Evolutionary conservation across 30 jellyfish, hydroid and myxozoan species (phyloP).

Genomic region (Euphysa ruthae): DNA sequence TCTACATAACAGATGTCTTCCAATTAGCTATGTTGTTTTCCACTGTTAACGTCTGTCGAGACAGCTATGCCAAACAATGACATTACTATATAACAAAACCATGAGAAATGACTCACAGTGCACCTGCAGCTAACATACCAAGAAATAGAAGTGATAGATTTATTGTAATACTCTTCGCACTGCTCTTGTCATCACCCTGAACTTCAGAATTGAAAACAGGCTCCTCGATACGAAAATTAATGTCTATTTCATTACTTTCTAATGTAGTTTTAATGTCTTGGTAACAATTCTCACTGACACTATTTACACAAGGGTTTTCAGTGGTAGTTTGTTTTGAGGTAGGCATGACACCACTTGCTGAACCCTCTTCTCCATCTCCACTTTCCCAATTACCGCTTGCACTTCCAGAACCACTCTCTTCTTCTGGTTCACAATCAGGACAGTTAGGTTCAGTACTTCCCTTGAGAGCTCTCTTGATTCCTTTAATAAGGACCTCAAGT

Average conservation of each 20-base stretch:
- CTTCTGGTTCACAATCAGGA: slow-evolving; percentile 37
- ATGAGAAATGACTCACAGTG: not conserved
- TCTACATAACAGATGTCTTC: too few species aligned
- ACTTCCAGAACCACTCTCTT: slow-evolving; percentile 46
- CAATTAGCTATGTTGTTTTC: too few species aligned
- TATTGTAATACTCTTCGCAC: not conserved
- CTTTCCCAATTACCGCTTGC: slow-evolving; percentile 44
- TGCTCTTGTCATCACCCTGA: not conserved
- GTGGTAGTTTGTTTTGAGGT: slow-evolving; percentile 23
- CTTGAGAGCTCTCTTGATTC: slow-evolving; percentile 50
- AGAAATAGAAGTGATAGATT: not conserved
- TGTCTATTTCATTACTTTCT: not conserved
- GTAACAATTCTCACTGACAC: slow-evolving; percentile 20
- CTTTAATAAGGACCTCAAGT: slow-evolving; percentile 55
- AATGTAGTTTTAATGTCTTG: not conserved
- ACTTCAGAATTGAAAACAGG: not conserved
- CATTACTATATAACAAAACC: too few species aligned
- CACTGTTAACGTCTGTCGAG: too few species aligned
- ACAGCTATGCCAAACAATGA: too few species aligned
- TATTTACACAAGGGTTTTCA: slow-evolving; percentile 26
- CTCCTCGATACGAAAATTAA: not conserved
- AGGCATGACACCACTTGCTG: slow-evolving; percentile 28
- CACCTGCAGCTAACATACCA: not conserved
- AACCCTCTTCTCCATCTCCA: slow-evolving; percentile 33
- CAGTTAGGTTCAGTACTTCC: slow-evolving; percentile 58